Evolutionary conservation across 2,888 invertebrate genomes (phyloP).

Genomic region (Lasioglossum morio): DNA sequence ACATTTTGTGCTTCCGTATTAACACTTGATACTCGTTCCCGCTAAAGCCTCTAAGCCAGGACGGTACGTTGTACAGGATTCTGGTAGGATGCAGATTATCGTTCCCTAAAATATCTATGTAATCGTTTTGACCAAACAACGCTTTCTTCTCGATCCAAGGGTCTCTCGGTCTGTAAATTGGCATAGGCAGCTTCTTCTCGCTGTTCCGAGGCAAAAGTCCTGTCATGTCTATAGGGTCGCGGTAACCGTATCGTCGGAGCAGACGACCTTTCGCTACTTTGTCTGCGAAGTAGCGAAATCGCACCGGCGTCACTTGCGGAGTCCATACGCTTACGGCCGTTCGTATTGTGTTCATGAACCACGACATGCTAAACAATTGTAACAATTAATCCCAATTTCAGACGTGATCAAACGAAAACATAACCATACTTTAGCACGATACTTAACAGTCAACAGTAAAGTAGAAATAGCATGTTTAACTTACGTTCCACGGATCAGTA

Average conservation of each 20-base stretch:
- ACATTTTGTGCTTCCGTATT: constrained; percentile 90
- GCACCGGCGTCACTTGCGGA: constrained; percentile 84
- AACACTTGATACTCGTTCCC: constrained; percentile 94
- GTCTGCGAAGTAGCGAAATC: constrained; percentile 87
- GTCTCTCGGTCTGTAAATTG: constrained; percentile 90
- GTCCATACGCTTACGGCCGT: constrained; percentile 67
- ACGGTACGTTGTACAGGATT: constrained; percentile 93
- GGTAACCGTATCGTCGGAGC: constrained; percentile 89
- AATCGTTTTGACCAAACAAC: constrained; percentile 97
- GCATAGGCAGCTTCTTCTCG: constrained; percentile 87
- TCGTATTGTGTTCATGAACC: constrained; percentile 65
- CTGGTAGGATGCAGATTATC: constrained; percentile 93
- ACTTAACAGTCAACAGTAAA: neutral
- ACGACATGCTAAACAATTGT: constrained; percentile 73
- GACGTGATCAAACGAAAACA: neutral
- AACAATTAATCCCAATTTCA: neutral
- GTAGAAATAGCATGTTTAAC: neutral
- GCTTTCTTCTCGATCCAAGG: constrained; percentile 92
- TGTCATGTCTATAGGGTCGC: constrained; percentile 88
- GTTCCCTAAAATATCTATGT: constrained; percentile 97
- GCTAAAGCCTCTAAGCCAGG: constrained; percentile 95
- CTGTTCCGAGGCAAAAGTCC: constrained; percentile 90
- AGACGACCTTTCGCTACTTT: constrained; percentile 86
- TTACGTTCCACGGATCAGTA: constrained; percentile 15
- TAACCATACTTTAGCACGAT: constrained; percentile 26